Base-by-base conservation (phyloP, 1,140 invertebrate species). In the Papilio xuthus region DNA sequence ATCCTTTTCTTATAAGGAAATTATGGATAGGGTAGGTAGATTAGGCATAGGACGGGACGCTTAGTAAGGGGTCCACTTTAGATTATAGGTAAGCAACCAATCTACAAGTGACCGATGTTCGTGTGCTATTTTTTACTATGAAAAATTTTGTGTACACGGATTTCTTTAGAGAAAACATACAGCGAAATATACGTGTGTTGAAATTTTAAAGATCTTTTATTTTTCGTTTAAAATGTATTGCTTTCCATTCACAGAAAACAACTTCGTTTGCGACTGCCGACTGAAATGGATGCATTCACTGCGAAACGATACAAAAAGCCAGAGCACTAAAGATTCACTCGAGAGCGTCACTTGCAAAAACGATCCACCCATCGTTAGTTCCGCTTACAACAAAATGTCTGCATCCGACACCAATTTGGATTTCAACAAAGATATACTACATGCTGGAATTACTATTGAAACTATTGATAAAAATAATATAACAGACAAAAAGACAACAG, bases 251-350 rank as follows among this genome's bases (percentile, higher is more conserved):
- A 78, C 95, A 97, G 97, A 96, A 86, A 97, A 97, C 94, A 96
- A 96, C 88, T 96, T 97, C 92, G 95, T 96, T 79, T 97, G 97
- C 92, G 96, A 97, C 94, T 97, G 96, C 89, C 95, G 96, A 80
- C 92, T 97, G 78, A 94, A 96, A 75, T 76, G 74, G 60, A 96
- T 97, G 91, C 96, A 96, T 90, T 94, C 94, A 50, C 90, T 97
- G 78, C 95, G 95, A 80, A 97, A 97, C 89, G 96, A 97, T 80
- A 97, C 97, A 79, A 95, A 95, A 88, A 96, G 96, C 86, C 90
- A 94, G 78, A 95, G 95, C 84, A 95, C 97, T 78, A 95, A 95
- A 80, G 94, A 95, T 78, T 95, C 96, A 37, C 92, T 97, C 63
- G 96, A 96, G 67, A 94, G 95, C 60, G 94, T 97, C 44, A 95